A percentile compares a stretch with the other conserved stretches of the same genome.
These are phyloP conservation scores for Sitta europaea DNA, from an alignment of 2,113 vertebrate species.

Conservation along the genomic window DNA sequence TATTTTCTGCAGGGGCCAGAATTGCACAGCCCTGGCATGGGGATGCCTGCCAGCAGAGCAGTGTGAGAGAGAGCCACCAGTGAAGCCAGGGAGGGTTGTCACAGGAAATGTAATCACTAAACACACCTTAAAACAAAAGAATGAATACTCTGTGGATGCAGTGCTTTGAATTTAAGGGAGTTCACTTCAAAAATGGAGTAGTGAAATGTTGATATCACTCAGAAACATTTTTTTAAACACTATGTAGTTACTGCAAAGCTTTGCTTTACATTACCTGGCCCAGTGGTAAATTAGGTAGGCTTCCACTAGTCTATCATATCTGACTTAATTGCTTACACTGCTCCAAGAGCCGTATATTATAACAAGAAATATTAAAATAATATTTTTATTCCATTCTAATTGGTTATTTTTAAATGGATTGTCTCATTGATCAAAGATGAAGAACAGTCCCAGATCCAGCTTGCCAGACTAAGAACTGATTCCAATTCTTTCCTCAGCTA, in stretches of 20 bases:
- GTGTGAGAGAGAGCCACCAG: background rate
- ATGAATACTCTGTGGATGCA: background rate
- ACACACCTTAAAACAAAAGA: background rate
- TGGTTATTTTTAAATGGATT: background rate
- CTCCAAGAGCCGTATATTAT: background rate
- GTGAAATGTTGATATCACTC: background rate
- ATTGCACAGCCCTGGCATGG: rapidly evolving
- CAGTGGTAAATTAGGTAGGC: background rate
- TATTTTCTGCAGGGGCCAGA: background rate
- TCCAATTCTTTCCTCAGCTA: background rate
- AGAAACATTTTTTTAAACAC: background rate
- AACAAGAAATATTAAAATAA: background rate
- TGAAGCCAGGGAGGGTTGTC: background rate
- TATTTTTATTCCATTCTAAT: background rate
- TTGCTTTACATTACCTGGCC: background rate
- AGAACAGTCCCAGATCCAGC: background rate
- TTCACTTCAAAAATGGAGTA: background rate
- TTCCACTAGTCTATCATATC: background rate
- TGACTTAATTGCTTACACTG: background rate
- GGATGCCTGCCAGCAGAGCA: background rate
- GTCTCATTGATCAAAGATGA: background rate
- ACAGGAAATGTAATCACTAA: background rate
- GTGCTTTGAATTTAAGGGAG: background rate
- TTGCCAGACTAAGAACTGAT: background rate
- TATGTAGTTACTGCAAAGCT: background rate